Evolutionary conservation across 2,797 vertebrate genomes (phyloP).

Genomic region (Gallinago nigripennis): DNA sequence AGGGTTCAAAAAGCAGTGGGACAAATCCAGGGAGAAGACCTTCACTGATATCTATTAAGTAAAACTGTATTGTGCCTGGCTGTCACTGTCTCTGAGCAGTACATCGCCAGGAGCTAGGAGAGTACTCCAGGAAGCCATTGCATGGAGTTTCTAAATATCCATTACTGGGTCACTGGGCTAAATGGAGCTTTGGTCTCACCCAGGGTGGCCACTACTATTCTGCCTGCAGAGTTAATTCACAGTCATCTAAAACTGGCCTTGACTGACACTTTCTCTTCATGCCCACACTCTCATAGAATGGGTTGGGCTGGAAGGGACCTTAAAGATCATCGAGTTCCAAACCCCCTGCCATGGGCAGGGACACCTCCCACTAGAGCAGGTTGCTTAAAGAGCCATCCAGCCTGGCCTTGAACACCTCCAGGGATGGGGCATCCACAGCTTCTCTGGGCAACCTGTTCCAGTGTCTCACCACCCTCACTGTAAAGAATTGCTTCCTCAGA

Average conservation of each 20-base stretch:
- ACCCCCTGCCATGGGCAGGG: not conserved
- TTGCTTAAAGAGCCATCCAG: not conserved
- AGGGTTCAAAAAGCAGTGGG: not conserved
- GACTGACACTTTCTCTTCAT: not conserved
- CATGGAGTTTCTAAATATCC: not conserved
- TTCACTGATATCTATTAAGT: not conserved
- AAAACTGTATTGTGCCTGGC: not conserved
- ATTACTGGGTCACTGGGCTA: not conserved
- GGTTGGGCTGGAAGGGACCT: not conserved
- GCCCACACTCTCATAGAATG: not conserved
- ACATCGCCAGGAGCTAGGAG: not conserved
- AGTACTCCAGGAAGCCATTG: not conserved
- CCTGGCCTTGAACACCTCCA: not conserved
- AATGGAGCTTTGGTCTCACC: not conserved
- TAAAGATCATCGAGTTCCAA: not conserved
- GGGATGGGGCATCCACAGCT: not conserved
- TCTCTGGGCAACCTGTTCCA: not conserved
- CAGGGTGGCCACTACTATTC: not conserved
- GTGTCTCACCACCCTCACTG: not conserved
- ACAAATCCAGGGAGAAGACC: not conserved
- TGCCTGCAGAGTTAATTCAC: not conserved
- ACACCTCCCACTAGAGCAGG: not conserved
- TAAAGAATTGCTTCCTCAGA: not conserved
- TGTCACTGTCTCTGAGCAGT: not conserved
- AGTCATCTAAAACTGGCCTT: not conserved